Percentiles rank a stretch among this genome's conserved stretches.
Conservation (phyloP, 2,113 vertebrate genomes). For the Columba livia region DNA sequence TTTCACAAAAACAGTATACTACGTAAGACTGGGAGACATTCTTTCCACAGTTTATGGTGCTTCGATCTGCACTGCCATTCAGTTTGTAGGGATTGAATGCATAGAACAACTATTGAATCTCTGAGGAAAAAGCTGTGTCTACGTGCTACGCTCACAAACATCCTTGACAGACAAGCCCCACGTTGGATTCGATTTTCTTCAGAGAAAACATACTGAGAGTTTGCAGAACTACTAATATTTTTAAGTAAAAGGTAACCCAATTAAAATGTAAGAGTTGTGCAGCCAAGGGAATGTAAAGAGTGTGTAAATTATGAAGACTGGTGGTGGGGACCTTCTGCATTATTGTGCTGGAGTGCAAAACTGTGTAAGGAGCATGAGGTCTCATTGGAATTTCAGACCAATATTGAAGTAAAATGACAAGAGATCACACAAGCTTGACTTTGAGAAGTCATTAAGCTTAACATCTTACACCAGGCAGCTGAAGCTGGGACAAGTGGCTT, state of each 20-base stretch:
- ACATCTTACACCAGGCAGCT: not conserved
- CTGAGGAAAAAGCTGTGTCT: not conserved
- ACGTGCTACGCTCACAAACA: not conserved
- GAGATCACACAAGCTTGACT: not conserved
- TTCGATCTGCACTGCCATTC: not conserved
- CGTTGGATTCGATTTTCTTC: not conserved
- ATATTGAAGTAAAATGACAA: not conserved
- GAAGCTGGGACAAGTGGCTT: not conserved
- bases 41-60: not conserved
- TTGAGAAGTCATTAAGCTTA: not conserved
- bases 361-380: fast-evolving
- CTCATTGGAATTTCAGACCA: not conserved
- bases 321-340: not conserved
- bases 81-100: not conserved
- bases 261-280: not conserved
- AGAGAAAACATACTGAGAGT: not conserved
- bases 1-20: not conserved
- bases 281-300: not conserved
- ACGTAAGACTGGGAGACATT: not conserved
- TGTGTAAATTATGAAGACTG: fast-evolving
- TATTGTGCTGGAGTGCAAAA: not conserved
- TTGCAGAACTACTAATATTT: not conserved
- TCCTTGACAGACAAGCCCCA: not conserved
- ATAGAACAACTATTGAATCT: not conserved
- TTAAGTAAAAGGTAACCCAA: not conserved